Conservation (phyloP, 2,888 invertebrate genomes). For the Pyralis farinalis region DNA sequence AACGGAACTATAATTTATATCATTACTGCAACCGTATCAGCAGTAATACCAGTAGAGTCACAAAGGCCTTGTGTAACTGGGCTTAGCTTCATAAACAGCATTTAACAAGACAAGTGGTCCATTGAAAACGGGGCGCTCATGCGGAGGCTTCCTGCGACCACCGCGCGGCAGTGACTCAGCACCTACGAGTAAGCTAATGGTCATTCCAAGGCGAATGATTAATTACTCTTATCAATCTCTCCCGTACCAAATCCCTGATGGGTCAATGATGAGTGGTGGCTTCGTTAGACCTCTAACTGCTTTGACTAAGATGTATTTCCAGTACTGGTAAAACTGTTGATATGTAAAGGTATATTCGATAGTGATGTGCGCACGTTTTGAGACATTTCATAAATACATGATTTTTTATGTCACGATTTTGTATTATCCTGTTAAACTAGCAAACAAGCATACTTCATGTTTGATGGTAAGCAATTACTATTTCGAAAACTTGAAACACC, state of each 20-base stretch:
- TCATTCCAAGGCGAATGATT: constrained; percentile 68
- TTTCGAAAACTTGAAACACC: too few relatives aligned
- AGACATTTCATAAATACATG: too few relatives aligned
- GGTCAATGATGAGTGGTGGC: constrained; percentile 62
- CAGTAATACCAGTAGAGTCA: constrained; percentile 1
- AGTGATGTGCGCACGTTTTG: too few relatives aligned
- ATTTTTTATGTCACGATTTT: too few relatives aligned
- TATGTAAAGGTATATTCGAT: too few relatives aligned
- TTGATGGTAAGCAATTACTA: too few relatives aligned
- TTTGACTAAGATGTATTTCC: too few relatives aligned
- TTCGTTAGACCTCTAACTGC: too few relatives aligned
- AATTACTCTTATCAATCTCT: constrained; percentile 67
- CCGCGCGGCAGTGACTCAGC: constrained; percentile 64
- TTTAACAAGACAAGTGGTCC: constrained; percentile 29
- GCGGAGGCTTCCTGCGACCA: constrained; percentile 41
- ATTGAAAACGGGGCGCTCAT: constrained; percentile 34
- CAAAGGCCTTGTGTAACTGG: background rate
- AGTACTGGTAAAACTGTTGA: too few relatives aligned
- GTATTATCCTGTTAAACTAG: too few relatives aligned
- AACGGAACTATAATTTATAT: too few relatives aligned
- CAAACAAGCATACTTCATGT: too few relatives aligned
- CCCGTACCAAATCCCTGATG: constrained; percentile 51
- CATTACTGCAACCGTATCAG: background rate
- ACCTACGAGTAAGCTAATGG: constrained; percentile 62
- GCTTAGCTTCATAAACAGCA: constrained; percentile 24